These are phyloP conservation scores for Euwallacea similis DNA, from an alignment of 1,140 invertebrate species.

Conservation along the genomic window DNA sequence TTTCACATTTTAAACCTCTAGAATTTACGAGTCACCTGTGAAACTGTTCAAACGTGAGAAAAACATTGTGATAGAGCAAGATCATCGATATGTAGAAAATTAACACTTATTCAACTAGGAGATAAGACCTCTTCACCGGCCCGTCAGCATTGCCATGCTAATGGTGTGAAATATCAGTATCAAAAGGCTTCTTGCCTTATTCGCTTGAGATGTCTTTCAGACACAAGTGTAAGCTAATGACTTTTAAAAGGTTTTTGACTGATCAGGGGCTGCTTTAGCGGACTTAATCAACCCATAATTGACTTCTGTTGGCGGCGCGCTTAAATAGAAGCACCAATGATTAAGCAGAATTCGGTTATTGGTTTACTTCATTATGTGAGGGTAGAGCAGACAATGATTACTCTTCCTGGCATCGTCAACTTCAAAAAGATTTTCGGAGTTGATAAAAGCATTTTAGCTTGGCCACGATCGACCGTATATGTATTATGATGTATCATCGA, in stretches of 20 bases:
- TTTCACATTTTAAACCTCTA: too few species aligned
- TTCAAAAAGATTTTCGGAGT: constrained; percentile 32
- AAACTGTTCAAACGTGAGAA: too few species aligned
- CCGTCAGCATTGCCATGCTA: constrained; percentile 8
- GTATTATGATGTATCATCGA: constrained; percentile 31
- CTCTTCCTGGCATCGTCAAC: constrained; percentile 31
- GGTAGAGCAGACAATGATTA: constrained; percentile 34
- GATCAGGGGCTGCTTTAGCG: constrained; percentile 31
- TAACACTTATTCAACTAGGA: neutral
- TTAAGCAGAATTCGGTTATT: constrained; percentile 34
- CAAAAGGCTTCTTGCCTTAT: constrained; percentile 32
- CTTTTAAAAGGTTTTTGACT: constrained; percentile 40
- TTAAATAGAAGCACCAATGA: constrained; percentile 39
- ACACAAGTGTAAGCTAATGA: constrained; percentile 39
- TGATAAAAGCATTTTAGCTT: constrained; percentile 31
- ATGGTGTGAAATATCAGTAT: constrained; percentile 40
- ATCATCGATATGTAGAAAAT: neutral
- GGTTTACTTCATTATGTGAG: constrained; percentile 38
- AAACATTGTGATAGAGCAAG: too few species aligned
- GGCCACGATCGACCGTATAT: constrained; percentile 2
- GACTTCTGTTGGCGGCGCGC: constrained; percentile 37
- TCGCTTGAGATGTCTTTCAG: constrained; percentile 26
- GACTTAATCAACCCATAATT: constrained; percentile 39
- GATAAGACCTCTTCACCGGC: neutral
- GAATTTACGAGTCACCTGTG: too few species aligned